Percentiles rank a stretch among this genome's conserved stretches.
phyloP scores from a whole-genome alignment of 1,140 invertebrate genomes.

The Saccostrea glomerata region DNA sequence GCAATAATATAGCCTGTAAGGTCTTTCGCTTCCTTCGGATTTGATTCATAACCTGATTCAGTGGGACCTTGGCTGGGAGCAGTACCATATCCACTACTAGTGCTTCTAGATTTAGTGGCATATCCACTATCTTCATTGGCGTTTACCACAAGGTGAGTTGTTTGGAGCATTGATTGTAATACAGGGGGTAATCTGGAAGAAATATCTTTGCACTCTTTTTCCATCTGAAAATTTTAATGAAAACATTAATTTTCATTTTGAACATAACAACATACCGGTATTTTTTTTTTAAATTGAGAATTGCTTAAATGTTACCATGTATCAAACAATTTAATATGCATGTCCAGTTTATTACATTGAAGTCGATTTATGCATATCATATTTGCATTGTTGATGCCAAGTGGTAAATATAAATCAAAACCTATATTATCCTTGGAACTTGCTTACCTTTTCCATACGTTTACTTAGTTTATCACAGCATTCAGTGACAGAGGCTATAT shows the following conservation, averaged over 20 bases:
- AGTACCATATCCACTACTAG: neutral
- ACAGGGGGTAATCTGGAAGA: neutral
- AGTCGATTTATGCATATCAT: too few relatives aligned
- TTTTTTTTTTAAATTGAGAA: too few relatives aligned
- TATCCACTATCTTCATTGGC: neutral
- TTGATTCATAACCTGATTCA: neutral
- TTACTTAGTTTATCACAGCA: conserved; percentile 51
- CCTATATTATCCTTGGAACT: too few relatives aligned
- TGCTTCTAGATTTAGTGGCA: neutral
- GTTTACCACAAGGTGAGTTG: neutral
- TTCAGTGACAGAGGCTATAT: conserved; percentile 50
- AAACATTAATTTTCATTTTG: too few relatives aligned
- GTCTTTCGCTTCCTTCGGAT: too few relatives aligned
- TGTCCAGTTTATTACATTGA: too few relatives aligned
- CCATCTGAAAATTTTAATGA: neutral
- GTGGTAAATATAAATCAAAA: too few relatives aligned
- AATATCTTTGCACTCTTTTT: neutral
- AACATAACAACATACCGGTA: too few relatives aligned
- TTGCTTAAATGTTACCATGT: too few relatives aligned
- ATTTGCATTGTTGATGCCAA: too few relatives aligned
- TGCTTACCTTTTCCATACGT: conserved; percentile 42
- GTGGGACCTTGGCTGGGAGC: neutral
- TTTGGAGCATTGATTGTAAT: neutral
- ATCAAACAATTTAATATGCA: too few relatives aligned
- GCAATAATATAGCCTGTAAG: too few relatives aligned